phyloP scores from a whole-genome alignment of 2,888 invertebrate genomes.

The Herminia tarsipennalis region DNA sequence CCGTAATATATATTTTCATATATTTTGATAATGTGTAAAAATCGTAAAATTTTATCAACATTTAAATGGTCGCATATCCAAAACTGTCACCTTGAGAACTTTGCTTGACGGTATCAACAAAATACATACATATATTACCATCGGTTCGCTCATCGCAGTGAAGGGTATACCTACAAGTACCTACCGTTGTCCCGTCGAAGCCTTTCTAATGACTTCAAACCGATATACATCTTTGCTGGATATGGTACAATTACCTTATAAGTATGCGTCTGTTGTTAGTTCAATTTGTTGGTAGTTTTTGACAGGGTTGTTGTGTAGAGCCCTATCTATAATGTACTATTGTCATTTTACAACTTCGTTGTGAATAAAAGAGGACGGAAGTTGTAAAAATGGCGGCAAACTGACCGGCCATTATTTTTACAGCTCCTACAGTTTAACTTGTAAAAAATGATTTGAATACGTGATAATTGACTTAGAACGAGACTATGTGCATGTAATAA shows the following conservation, averaged over 20 bases:
- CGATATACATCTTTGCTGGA: conserved; percentile 24
- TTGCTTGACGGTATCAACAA: neutral
- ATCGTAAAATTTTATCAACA: too few relatives aligned
- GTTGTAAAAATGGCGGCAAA: too few relatives aligned
- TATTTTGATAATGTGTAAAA: too few relatives aligned
- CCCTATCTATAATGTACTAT: neutral
- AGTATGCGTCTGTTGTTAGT: neutral
- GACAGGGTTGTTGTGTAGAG: neutral
- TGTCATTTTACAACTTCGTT: too few relatives aligned
- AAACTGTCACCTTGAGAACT: neutral
- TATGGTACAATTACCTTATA: conserved; percentile 12
- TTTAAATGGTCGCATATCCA: neutral
- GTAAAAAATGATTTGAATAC: too few relatives aligned
- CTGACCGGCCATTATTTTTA: too few relatives aligned
- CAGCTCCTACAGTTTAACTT: too few relatives aligned
- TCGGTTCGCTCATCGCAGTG: conserved; percentile 16
- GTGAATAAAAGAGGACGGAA: too few relatives aligned
- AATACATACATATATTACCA: neutral
- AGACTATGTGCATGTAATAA: too few relatives aligned
- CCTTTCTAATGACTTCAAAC: conserved; percentile 49
- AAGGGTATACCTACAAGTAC: conserved; percentile 50
- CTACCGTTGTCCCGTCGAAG: conserved; percentile 25
- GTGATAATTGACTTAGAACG: too few relatives aligned
- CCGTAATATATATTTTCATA: too few relatives aligned
- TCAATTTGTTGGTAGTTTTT: neutral